Evolutionary conservation across 1,140 invertebrate species (phyloP), one percentile per base, ranked within the genome.

Genomic region (Heliconius eleuchia): DNA sequence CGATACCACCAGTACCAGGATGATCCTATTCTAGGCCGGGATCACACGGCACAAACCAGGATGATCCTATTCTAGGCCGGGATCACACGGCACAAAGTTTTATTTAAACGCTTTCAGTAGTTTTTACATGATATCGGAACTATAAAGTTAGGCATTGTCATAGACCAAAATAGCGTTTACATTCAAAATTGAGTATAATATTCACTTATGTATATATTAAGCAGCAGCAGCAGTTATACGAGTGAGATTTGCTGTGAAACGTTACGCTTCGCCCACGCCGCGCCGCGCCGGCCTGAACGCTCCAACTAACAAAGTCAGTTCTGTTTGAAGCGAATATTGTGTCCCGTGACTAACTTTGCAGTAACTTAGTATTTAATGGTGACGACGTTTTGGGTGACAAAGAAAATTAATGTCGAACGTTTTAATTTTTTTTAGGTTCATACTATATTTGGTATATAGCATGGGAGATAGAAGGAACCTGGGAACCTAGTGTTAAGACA

Each of bases 221-320:
- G 11, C 37, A 60, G 34, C 55, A 75, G 34, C 37, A 75, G 34
- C 74, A 34, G 74, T 75, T 23, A 37, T 34, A 75, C 27, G 19
- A 60, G 50, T 75, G 74, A 66, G 55, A 75, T 75, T 75, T 66
- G 30, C 52, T 37, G 74, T 60, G 34, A 60, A 73, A 73, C 46
- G 72, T 75, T n/a, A 57, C 55, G 74, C 74, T 37, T 23, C 11
- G 30, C 16, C 30, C 55, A 13, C 5, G 42, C 3, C 42, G 42
- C 13, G 16, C 42, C 16, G 13, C 13, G 3, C 42, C 4, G 42
- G 13, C 13, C 34, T 60, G 52, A 34, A 37, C 39, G 74, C 74
- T 75, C 55, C 55, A 57, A 75, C 27, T 39, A 39, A 42, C 74
- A 75, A 75, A 75, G 74, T 75, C 74, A 23, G 74, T 57, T 42